A percentile compares a stretch with the other conserved stretches of the same genome.
phyloP scores from a whole-genome alignment of 2,797 vertebrate genomes.

The Triplophysa yarkandensis region DNA sequence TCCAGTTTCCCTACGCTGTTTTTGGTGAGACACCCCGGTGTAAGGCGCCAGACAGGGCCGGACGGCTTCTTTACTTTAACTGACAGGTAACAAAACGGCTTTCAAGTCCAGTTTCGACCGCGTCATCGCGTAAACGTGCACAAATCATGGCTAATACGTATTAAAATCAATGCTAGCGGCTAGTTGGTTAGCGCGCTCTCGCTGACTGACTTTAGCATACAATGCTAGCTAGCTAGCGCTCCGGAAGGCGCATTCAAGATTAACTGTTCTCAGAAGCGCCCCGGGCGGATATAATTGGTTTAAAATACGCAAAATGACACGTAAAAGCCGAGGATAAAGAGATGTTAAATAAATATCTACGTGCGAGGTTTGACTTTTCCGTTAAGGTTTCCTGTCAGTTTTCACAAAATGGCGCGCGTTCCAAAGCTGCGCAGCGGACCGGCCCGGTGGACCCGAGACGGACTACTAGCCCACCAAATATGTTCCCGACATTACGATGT shows the following conservation, averaged over 20 bases:
- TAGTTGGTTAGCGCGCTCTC: constrained; percentile 62
- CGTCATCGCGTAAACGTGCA: constrained; percentile 12
- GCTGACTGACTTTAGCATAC: constrained; percentile 42
- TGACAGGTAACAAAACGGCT: constrained; percentile 27
- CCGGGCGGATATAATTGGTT: not conserved
- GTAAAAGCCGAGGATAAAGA: not conserved
- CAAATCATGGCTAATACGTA: constrained; percentile 37
- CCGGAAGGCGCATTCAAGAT: constrained; percentile 68
- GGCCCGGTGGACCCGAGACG: constrained; percentile 85
- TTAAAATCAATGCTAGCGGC: constrained; percentile 64
- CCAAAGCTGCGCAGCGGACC: constrained; percentile 95
- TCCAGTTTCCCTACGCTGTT: constrained; percentile 75
- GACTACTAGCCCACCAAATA: constrained; percentile 75
- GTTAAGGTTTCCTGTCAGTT: constrained; percentile 82
- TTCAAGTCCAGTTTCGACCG: constrained; percentile 3
- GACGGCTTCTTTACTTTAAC: constrained; percentile 57
- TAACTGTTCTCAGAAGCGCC: constrained; percentile 8
- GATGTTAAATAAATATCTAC: not conserved
- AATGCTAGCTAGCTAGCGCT: constrained; percentile 68
- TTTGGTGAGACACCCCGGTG: constrained; percentile 52
- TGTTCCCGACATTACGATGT: constrained; percentile 65
- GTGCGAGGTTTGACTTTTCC: constrained; percentile 56
- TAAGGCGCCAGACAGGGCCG: constrained; percentile 68
- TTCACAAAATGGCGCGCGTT: constrained; percentile 99
- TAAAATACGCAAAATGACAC: not conserved